These are phyloP conservation scores for Oryctes rhinoceros DNA, from an alignment of 1,140 invertebrate species.

Conservation along the genomic window DNA sequence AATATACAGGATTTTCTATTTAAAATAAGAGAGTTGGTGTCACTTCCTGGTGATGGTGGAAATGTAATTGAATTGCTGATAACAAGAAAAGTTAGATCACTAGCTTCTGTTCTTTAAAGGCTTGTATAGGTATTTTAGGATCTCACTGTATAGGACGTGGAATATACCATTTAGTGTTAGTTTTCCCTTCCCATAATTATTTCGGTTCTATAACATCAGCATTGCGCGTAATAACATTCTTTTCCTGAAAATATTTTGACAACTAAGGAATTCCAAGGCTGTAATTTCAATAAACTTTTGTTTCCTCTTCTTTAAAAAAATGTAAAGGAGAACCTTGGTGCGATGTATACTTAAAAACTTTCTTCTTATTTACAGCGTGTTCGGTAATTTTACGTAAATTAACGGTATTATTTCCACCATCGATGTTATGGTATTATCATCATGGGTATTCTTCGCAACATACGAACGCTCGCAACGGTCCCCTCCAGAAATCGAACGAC, in stretches of 20 bases:
- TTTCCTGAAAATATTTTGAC: background rate
- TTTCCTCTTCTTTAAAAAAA: background rate
- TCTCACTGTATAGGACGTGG: too few relatives aligned
- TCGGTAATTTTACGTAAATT: conserved; percentile 23
- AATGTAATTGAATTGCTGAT: too few relatives aligned
- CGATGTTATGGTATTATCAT: background rate
- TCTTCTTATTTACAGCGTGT: conserved; percentile 14
- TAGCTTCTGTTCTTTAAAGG: too few relatives aligned
- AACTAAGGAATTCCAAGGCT: background rate
- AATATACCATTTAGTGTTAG: too few relatives aligned
- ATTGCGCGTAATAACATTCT: background rate
- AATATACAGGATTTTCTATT: too few relatives aligned
- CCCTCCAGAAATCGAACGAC: conserved; percentile 49
- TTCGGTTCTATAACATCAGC: background rate
- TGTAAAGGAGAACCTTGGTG: background rate
- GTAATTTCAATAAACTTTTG: conserved; percentile 30
- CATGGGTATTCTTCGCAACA: background rate
- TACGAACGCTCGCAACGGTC: conserved; percentile 42
- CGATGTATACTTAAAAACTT: conserved; percentile 26
- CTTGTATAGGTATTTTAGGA: too few relatives aligned
- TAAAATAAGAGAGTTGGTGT: too few relatives aligned
- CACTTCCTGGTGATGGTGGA: too few relatives aligned
- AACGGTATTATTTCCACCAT: conserved; percentile 22
- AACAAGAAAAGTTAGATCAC: too few relatives aligned
- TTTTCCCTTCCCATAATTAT: background rate